A percentile compares a stretch with the other conserved stretches of the same genome.
Conservation (phyloP, 2,797 vertebrate genomes). For the Cryptoprocta ferox region DNA sequence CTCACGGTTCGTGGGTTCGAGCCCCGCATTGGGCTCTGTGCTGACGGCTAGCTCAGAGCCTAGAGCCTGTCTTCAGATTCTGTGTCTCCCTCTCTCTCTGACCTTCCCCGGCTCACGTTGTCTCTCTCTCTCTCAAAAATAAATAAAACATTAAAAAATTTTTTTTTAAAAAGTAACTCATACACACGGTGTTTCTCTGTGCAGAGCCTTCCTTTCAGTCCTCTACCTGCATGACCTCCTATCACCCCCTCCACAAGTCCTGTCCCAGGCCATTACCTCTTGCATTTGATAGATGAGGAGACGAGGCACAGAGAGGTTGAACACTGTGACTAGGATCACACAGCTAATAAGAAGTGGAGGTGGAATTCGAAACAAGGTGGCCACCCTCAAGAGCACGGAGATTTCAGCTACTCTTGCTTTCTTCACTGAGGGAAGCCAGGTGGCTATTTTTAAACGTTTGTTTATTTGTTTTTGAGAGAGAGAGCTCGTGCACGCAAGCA, state of each 20-base stretch:
- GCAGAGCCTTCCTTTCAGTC: background rate
- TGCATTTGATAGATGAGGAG: background rate
- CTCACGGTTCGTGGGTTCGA: too few species aligned
- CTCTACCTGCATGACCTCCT: fast-evolving
- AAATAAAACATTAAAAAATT: too few species aligned
- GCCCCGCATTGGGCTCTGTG: too few species aligned
- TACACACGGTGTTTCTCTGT: fast-evolving
- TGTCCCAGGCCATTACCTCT: fast-evolving
- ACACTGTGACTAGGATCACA: background rate
- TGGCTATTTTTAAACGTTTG: background rate
- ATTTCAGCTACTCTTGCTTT: background rate
- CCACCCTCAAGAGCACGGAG: background rate
- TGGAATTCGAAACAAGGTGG: background rate
- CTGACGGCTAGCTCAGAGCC: too few species aligned
- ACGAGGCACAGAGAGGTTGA: background rate
- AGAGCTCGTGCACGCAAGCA: too few species aligned
- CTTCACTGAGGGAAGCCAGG: background rate
- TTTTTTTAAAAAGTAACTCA: too few species aligned
- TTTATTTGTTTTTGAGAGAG: too few species aligned
- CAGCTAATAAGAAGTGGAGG: background rate
- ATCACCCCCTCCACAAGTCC: background rate
- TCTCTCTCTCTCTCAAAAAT: too few species aligned
- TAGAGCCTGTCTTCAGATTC: too few species aligned
- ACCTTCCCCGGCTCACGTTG: too few species aligned
- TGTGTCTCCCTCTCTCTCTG: too few species aligned